These are phyloP conservation scores for Amblyraja radiata DNA, from an alignment of 2,797 vertebrate genomes.

Conservation along the genomic window DNA sequence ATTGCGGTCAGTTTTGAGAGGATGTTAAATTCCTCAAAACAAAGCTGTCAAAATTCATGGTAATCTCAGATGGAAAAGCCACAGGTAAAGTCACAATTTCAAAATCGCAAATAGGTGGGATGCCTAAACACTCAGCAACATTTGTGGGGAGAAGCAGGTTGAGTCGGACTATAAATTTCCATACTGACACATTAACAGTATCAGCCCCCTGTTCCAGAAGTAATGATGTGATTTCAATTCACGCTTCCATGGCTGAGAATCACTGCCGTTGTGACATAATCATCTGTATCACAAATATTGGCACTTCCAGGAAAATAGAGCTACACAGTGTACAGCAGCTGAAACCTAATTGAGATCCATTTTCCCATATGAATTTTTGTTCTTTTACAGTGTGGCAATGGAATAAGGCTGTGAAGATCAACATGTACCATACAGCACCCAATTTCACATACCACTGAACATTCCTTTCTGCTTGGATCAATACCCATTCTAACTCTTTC, in stretches of 20 bases:
- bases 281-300: too few relatives aligned
- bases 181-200: background rate
- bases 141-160: background rate
- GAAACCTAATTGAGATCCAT: background rate
- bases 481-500: background rate
- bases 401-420: background rate
- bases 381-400: background rate
- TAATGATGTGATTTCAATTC: background rate
- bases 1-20: background rate
- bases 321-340: background rate
- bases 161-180: background rate
- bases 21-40: background rate
- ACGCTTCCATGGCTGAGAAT: too few relatives aligned
- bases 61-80: background rate
- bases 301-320: background rate
- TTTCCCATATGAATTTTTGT: background rate
- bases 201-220: background rate
- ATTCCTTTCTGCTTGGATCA: background rate
- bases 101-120: background rate
- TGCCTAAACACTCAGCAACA: background rate
- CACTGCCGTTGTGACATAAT: too few relatives aligned
- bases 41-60: background rate
- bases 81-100: background rate
- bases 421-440: background rate
- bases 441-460: background rate